These are phyloP conservation scores for Cyanoramphus novaezelandiae DNA, from an alignment of 2,113 vertebrate genomes.

Conservation along the genomic window DNA sequence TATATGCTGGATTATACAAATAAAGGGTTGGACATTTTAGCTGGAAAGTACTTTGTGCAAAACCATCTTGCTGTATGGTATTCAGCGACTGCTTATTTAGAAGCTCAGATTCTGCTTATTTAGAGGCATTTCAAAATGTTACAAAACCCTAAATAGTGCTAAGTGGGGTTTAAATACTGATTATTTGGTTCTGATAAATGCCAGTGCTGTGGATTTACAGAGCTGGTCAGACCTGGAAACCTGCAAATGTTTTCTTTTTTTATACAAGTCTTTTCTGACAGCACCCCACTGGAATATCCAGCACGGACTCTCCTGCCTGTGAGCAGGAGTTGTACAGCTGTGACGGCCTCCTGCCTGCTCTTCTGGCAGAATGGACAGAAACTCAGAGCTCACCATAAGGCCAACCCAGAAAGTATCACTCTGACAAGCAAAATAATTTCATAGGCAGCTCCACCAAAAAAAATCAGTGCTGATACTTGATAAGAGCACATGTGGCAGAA, in stretches of 20 bases:
- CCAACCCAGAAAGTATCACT: neutral
- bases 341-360: neutral
- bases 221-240: neutral
- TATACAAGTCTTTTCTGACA: neutral
- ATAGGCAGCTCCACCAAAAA: neutral
- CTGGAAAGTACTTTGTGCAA: neutral
- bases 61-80: neutral
- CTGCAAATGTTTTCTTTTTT: neutral
- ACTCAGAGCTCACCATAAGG: neutral
- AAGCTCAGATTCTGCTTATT: neutral
- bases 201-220: neutral
- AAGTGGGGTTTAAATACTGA: neutral
- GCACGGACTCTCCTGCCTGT: neutral
- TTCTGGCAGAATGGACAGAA: neutral
- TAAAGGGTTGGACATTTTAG: neutral
- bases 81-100: neutral
- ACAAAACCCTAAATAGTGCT: neutral
- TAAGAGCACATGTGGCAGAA: neutral
- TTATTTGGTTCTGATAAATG: neutral
- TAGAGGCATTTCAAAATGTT: neutral
- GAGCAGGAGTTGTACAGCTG: accelerated
- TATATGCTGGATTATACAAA: neutral
- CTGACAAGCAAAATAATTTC: neutral
- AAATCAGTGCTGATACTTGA: neutral
- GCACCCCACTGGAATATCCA: neutral